Evolutionary conservation across 2,797 vertebrate genomes (phyloP), one percentile per base, ranked within the genome.

Genomic region (Rhodeus uyekii): DNA sequence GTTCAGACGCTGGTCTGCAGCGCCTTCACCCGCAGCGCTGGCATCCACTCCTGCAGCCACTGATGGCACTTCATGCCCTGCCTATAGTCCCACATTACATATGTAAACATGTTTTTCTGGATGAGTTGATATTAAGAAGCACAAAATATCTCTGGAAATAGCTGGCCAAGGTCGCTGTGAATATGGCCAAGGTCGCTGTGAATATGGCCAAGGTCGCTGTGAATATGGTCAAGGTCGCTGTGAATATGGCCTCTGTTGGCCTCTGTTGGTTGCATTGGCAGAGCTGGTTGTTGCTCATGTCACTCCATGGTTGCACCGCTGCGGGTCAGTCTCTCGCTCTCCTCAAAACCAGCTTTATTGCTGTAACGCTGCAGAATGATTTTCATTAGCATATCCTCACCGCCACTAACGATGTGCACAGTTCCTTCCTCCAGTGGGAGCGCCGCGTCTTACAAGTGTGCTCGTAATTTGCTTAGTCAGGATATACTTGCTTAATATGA

Each of bases 221-320:
- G 16, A 48, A 50, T 8, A 34, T 44, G 65, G 38, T 12, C 6
- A 5, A 29, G 42, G 9, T 12, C 18, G 2, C 50, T 22, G n/a
- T 3, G 16, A 48, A 50, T 8, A 34, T 44, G 65, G 38, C 38
- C n/a, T n/a, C n/a, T n/a, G n/a, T n/a, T n/a, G n/a, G n/a, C n/a
- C n/a, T n/a, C n/a, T n/a, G n/a, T n/a, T n/a, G n/a, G n/a, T n/a
- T 73, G 46, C 32, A 53, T 75, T 58, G 72, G 50, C 72, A 58
- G 72, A 39, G 72, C 34, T 29, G 2, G 2, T 55, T 39, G 34
- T 75, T 74, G 22, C 73, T 75, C 73, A 75, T 13, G 36, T 58
- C 73, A 39, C 16, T 76, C n/a, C 50, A 22, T 42, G 0, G 8
- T 16, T 29, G 34, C 42, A 53, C 60, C 16, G 3, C 36, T 29